Evolutionary conservation across 2,888 invertebrate species (phyloP).

Genomic region (Petrolisthes cinctipes): DNA sequence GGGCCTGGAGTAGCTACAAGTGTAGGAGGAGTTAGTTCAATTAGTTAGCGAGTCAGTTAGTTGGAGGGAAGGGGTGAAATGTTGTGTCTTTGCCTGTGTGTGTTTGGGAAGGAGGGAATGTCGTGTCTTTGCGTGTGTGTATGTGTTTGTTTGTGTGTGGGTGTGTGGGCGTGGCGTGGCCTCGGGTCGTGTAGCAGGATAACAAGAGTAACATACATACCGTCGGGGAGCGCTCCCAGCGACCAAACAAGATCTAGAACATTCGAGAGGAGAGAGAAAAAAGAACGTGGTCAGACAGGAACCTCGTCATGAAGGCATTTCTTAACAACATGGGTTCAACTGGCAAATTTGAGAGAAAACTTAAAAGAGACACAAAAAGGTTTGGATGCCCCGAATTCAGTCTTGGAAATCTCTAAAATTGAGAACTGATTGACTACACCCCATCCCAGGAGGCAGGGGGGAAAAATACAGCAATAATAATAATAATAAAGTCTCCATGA

Average conservation of each 20-base stretch:
- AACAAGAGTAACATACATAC: slow-evolving; percentile 76
- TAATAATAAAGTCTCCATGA: slow-evolving; percentile 36
- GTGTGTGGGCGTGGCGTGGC: slow-evolving; percentile 20
- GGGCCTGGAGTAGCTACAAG: background rate
- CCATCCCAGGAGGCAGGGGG: background rate
- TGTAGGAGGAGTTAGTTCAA: too few species aligned
- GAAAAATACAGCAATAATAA: slow-evolving; percentile 11
- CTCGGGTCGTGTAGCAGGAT: slow-evolving; percentile 17
- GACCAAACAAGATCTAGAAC: slow-evolving; percentile 98
- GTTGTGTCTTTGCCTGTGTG: too few species aligned
- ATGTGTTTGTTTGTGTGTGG: background rate
- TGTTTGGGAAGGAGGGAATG: too few species aligned
- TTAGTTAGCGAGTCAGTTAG: too few species aligned
- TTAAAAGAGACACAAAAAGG: slow-evolving; percentile 63
- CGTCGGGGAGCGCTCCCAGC: slow-evolving; percentile 97
- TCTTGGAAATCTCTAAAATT: slow-evolving; percentile 44
- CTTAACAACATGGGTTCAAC: slow-evolving; percentile 22
- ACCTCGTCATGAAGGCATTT: slow-evolving; percentile 61
- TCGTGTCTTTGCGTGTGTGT: too few species aligned
- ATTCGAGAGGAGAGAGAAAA: slow-evolving; percentile 67
- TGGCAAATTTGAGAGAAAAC: slow-evolving; percentile 50
- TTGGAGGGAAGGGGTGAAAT: too few species aligned
- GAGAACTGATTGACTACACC: slow-evolving; percentile 17
- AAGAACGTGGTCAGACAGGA: slow-evolving; percentile 66
- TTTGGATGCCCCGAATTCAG: slow-evolving; percentile 63